Conservation (phyloP, 2,113 vertebrate species). For the Triplophysa siluroides region DNA sequence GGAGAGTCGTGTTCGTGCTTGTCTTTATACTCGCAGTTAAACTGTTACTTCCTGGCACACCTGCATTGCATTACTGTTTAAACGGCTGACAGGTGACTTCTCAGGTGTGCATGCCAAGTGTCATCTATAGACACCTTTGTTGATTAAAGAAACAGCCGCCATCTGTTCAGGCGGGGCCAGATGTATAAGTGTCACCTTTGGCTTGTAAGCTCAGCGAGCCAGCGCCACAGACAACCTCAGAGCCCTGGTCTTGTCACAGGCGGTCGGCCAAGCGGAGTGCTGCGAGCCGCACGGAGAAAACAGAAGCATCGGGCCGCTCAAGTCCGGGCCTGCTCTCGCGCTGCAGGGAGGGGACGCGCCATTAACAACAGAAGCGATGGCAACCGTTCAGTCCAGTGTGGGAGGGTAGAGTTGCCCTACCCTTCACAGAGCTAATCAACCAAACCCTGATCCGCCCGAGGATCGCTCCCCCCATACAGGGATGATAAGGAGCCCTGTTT, state of each 20-base stretch:
- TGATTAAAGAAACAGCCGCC: slow-evolving; percentile 39
- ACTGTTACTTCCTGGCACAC: slow-evolving; percentile 29
- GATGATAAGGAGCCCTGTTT: slow-evolving; percentile 54
- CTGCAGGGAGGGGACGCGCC: background rate
- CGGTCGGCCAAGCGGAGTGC: slow-evolving; percentile 63
- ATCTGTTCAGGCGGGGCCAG: background rate
- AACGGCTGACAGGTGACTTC: slow-evolving; percentile 14
- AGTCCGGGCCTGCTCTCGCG: background rate
- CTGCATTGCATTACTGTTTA: slow-evolving; percentile 16
- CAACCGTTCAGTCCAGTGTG: slow-evolving; percentile 51
- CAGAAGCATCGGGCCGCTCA: background rate
- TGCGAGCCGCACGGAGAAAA: background rate
- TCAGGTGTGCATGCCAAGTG: slow-evolving; percentile 31
- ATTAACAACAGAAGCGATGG: slow-evolving; percentile 19
- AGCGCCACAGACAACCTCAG: slow-evolving; percentile 65
- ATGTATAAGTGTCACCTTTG: slow-evolving; percentile 42
- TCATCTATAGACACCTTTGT: slow-evolving; percentile 36
- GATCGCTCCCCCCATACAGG: slow-evolving; percentile 54
- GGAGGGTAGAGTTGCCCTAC: slow-evolving; percentile 43
- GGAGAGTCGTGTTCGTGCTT: slow-evolving; percentile 63
- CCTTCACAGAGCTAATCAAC: slow-evolving; percentile 66
- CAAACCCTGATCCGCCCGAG: slow-evolving; percentile 54
- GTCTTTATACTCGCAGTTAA: slow-evolving; percentile 20
- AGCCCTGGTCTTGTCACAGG: slow-evolving; percentile 65
- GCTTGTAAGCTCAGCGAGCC: slow-evolving; percentile 35